Base-by-base conservation (phyloP, 1,140 invertebrate species). In the Chrysopa pallens region DNA sequence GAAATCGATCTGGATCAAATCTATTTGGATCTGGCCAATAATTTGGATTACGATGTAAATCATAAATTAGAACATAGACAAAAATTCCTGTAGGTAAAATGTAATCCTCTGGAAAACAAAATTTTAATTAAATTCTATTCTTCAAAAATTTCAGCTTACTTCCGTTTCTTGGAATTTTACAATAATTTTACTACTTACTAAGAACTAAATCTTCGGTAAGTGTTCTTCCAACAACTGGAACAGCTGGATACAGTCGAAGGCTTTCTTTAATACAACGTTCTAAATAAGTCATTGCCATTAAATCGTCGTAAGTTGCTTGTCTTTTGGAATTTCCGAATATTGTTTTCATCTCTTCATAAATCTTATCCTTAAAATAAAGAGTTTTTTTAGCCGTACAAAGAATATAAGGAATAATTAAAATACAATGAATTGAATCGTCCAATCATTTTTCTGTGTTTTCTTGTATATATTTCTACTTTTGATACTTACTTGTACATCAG, bases 1-100 rank as follows among this genome's bases (percentile, higher is more conserved):
- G 54, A 61, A 88, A 89, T 50, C 83, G 63, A 42, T 87, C 80
- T 0, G 86, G 86, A 56, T 84, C 70, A 55, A 84, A 89, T 43
- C 63, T 61, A 33, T 79, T 69, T 1, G 86, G 84, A 43, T 87
- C 67, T 31, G 72, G 66, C 54, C 74, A 89, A 29, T 70, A 53
- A 17, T 74, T 60, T 1, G 69, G 61, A 52, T 80, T 67, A 42
- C 77, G 66, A 56, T 90, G 85, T 31, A 85, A 52, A 46, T 70
- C 75, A 41, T 60, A 60, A 0, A 66, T 62, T 1, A 66, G 57
- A 4, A 76, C 55, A 1, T 56, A 50, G n/a, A 74, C 54, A 44
- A 64, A 66, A 1, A 65, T 48, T 6, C 67, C 68, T 37, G 66
- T 62, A 0, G 64, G 65, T 33, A 76, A 56, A 12, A 57, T 50